phyloP scores from a whole-genome alignment of 2,797 vertebrate species.

The Paedocypris micromegethes region DNA sequence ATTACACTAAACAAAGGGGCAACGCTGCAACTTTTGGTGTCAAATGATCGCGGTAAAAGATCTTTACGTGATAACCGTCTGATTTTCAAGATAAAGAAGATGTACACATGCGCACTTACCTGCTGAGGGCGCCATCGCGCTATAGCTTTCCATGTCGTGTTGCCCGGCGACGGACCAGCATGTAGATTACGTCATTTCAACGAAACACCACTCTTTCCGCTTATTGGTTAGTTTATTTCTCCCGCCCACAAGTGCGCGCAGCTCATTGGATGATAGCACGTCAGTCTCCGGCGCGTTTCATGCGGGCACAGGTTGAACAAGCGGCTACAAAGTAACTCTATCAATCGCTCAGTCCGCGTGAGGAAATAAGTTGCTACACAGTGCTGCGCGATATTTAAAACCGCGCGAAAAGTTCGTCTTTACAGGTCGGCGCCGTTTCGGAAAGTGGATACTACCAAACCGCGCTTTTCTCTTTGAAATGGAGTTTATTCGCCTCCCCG shows the following conservation, averaged over 20 bases:
- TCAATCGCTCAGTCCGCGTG: slow-evolving; percentile 5
- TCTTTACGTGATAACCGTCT: not conserved
- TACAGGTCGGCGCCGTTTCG: too few species aligned
- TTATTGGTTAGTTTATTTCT: slow-evolving; percentile 29
- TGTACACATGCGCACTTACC: not conserved
- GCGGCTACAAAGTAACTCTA: slow-evolving; percentile 44
- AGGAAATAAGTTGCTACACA: slow-evolving; percentile 14
- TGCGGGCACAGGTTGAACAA: slow-evolving; percentile 45
- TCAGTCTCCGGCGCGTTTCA: slow-evolving; percentile 31
- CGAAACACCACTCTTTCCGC: not conserved
- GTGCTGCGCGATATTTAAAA: too few species aligned
- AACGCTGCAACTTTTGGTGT: too few species aligned
- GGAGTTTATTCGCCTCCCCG: slow-evolving; percentile 17
- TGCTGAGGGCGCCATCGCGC: slow-evolving; percentile 38
- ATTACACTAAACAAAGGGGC: too few species aligned
- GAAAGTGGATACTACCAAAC: too few species aligned
- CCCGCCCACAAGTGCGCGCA: not conserved
- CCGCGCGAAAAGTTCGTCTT: too few species aligned
- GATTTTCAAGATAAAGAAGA: not conserved
- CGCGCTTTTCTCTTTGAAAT: slow-evolving; percentile 12
- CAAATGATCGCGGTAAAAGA: too few species aligned
- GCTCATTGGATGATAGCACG: slow-evolving; percentile 40
- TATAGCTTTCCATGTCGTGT: not conserved
- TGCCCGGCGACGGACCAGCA: not conserved
- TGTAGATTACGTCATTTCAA: slow-evolving; percentile 38